Base-by-base conservation (phyloP, 2,113 vertebrate species). In the Callospermophilus lateralis region DNA sequence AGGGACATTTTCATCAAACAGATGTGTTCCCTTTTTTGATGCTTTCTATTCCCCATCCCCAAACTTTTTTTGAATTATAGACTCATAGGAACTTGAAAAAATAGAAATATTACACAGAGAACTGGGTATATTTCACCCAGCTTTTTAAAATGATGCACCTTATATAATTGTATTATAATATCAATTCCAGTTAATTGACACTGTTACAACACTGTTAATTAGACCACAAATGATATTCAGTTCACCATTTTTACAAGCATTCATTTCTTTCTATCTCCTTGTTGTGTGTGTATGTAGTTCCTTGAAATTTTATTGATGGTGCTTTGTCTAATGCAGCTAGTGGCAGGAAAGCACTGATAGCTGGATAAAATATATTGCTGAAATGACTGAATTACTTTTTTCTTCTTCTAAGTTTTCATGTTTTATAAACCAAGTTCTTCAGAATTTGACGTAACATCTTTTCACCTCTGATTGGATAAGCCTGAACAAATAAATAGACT, bases 341-440 rank as follows among this genome's bases (percentile, higher is more conserved):
- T 11, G 26, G 12, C 11, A 26, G 24, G 42, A 80, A 45, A 84
- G 24, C 48, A 34, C 8, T 48, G 16, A 53, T 9, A 80, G 53
- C 58, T 85, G 22, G 26, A 26, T 55, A 11, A 78, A 28, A 67
- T 34, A 53, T 5, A 65, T 30, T 42, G 16, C 30, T 78, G 63
- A 37, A 51, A 51, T 86, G 8, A 70, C 51, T 55, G n/a, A 0
- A 8, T 28, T 65, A 6, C 30, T 94, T 30, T 72, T 86, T 77
- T 72, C 72, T 39, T 63, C 12, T 83, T 86, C 28, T 8, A 55
- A 55, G 45, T 90, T 79, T 88, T 86, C 30, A n/a, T 37, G 26
- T 84, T 45, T 90, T 30, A 53, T 74, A 84, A 95, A 42, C 63
- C 70, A 45, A 32, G 34, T 81, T 90, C 51, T 88, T 96, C n/a